Percentiles rank a stretch among this genome's conserved stretches.
phyloP scores from a whole-genome alignment of 1,140 invertebrate genomes.

The Aporrectodea caliginosa region DNA sequence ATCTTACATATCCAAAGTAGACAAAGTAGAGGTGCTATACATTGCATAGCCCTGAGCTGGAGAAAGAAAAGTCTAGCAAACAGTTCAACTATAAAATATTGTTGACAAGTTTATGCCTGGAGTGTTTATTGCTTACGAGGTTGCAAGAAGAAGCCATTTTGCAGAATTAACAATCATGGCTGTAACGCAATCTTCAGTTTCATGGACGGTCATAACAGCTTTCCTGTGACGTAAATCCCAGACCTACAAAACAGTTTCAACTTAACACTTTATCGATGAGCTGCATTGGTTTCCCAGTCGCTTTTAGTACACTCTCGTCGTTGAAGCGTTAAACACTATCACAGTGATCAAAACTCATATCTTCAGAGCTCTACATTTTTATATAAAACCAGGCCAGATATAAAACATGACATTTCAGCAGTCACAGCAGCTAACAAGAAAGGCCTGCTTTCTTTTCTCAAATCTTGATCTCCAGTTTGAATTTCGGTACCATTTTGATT shows the following conservation, averaged over 20 bases:
- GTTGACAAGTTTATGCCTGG: too few relatives aligned
- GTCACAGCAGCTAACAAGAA: too few relatives aligned
- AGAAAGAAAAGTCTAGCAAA: background rate
- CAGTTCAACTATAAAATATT: too few relatives aligned
- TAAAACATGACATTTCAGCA: background rate
- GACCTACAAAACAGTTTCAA: slow-evolving; percentile 38
- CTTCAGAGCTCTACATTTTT: background rate
- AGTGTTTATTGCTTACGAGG: too few relatives aligned
- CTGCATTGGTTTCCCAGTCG: too few relatives aligned
- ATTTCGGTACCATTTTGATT: too few relatives aligned
- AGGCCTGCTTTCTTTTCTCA: too few relatives aligned
- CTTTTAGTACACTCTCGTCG: too few relatives aligned
- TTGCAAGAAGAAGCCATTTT: slow-evolving; percentile 72
- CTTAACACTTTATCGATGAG: slow-evolving; percentile 18
- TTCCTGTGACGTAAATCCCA: slow-evolving; percentile 73
- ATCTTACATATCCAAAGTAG: background rate
- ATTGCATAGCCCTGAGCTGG: background rate
- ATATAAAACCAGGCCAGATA: background rate
- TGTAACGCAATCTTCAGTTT: slow-evolving; percentile 81
- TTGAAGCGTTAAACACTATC: background rate
- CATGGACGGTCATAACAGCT: slow-evolving; percentile 71
- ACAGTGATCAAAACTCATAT: background rate
- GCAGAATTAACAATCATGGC: slow-evolving; percentile 74
- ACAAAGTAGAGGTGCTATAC: background rate
- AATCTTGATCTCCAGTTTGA: too few relatives aligned